Percentiles rank a stretch among this genome's conserved stretches.
Evolutionary conservation across 1,140 invertebrate species (phyloP).

Genomic region (Macrostomum lignano): DNA sequence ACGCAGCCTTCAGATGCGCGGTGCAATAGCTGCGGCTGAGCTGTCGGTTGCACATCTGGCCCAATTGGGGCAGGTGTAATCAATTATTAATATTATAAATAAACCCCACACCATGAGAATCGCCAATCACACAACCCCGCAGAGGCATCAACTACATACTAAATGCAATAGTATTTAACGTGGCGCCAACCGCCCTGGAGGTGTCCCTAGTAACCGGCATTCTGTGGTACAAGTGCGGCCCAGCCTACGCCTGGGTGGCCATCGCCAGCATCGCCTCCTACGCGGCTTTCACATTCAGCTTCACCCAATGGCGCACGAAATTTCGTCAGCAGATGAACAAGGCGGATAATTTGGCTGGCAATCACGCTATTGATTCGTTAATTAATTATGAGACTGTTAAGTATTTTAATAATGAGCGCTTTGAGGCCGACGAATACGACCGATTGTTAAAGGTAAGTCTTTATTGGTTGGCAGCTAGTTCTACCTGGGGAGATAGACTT

Average conservation of each 20-base stretch:
- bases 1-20: no score
- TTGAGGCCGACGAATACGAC: constrained; percentile 69
- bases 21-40: no score
- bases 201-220: constrained; percentile 58
- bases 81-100: no score
- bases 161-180: constrained; percentile 79
- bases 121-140: no score
- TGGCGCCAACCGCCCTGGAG: constrained; percentile 83
- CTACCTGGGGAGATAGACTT: no score
- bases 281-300: constrained; percentile 49
- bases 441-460: no score
- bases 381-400: constrained; percentile 99
- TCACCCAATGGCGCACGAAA: constrained; percentile 79
- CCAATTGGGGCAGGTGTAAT: no score
- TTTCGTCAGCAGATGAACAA: constrained; percentile 85
- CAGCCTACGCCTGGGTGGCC: constrained; percentile 46
- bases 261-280: constrained; percentile 67
- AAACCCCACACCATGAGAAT: no score
- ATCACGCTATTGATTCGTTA: constrained; percentile 82
- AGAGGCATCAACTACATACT: constrained; percentile 90
- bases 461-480: no score
- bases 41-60: no score
- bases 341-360: constrained; percentile 88
- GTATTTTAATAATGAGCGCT: constrained; percentile 94
- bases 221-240: constrained; percentile 41